Base-by-base conservation (phyloP, 2,113 vertebrate species). In the Zeus faber region DNA sequence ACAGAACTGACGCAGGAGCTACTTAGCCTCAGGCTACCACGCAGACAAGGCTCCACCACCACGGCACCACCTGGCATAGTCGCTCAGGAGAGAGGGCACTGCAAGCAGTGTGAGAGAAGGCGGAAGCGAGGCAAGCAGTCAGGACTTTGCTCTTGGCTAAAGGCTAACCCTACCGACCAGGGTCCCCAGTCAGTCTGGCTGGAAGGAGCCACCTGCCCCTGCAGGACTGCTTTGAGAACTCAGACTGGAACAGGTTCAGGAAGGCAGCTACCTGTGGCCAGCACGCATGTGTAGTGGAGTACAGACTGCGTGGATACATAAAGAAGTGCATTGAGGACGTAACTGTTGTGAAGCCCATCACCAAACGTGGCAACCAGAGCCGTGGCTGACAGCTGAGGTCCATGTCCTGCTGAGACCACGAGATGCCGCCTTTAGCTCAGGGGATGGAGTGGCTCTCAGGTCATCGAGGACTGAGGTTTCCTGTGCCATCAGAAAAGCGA, bases 121-220 rank as follows among this genome's bases (percentile, higher is more conserved):
- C 0, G 44, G 6, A 26, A 33, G 49, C 23, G 35, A 35, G 37
- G 33, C 58, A 24, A 17, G 33, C 8, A 0, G 6, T 33, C 58
- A 10, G 22, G 44, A 58, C 51, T 17, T 58, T n/a, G n/a, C n/a
- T 29, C n/a, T n/a, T n/a, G n/a, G n/a, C n/a, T n/a, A 29, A 29
- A 29, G 27, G 27, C 27, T 29, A 29, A 29, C 27, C 27, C 27
- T 29, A 29, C 4, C 27, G 4, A 29, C 4, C 27, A 4, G 9
- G 27, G 4, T 5, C 27, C 9, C 27, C 27, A 4, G 9, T 29
- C 27, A 29, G 9, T 29, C 27, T 29, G 27, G 9, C 27, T 9
- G 27, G 27, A 9, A 29, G 27, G 27, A 29, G 27, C 4, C 27
- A 29, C 27, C 27, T 29, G 4, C 4, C 4, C 9, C 27, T 21